These are phyloP conservation scores for Phalanger gymnotis DNA, from an alignment of 2,797 vertebrate species.

Conservation along the genomic window DNA sequence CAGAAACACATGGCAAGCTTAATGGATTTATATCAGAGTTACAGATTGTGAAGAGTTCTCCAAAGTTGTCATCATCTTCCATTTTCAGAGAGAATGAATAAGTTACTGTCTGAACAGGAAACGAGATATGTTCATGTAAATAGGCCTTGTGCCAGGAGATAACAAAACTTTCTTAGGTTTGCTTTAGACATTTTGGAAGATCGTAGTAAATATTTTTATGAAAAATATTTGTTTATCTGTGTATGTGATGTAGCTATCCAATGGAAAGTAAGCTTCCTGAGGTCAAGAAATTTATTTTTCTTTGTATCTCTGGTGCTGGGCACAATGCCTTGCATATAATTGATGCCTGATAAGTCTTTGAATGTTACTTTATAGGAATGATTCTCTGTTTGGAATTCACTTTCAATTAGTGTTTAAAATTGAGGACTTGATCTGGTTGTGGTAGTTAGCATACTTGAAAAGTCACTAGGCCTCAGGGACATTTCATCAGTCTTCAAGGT, in stretches of 20 bases:
- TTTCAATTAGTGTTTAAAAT: constrained; percentile 12
- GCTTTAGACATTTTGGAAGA: neutral
- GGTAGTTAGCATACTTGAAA: neutral
- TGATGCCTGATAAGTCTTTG: neutral
- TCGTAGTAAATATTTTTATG: neutral
- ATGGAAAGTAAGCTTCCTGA: neutral
- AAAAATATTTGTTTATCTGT: neutral
- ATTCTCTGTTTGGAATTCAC: constrained; percentile 27
- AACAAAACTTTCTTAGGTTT: neutral
- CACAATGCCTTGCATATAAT: neutral
- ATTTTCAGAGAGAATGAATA: constrained; percentile 24
- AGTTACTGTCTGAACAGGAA: neutral
- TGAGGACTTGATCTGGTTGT: neutral
- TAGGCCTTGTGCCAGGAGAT: neutral
- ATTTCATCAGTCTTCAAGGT: neutral
- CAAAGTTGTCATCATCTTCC: neutral
- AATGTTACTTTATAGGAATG: constrained; percentile 5
- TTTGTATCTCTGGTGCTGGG: neutral
- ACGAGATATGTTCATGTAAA: neutral
- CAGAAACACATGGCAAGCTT: constrained; percentile 16
- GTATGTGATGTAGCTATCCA: neutral
- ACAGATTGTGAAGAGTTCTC: constrained; percentile 38
- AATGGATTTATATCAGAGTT: constrained; percentile 45
- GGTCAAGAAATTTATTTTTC: neutral
- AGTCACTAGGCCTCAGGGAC: neutral